Base-by-base conservation (phyloP, 2,888 invertebrate species). In the Xylocampa areola region DNA sequence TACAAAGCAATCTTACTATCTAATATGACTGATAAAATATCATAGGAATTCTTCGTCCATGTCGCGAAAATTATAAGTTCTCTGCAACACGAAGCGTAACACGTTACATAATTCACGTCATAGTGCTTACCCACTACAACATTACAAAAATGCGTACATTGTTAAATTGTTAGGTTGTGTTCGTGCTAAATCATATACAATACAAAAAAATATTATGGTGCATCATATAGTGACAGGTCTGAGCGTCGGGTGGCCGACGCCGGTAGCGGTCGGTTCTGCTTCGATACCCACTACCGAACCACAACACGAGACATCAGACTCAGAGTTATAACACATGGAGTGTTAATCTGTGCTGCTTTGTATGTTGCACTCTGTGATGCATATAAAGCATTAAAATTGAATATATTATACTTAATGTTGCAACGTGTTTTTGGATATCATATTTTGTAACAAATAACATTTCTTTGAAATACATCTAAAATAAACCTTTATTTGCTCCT, bases 251-350 rank as follows among this genome's bases (percentile, higher is more conserved):
- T 62, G 54, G 35, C 41, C 35, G 43, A 11, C 10, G 36, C 55
- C 57, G 58, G 66, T 57, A 67, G 72, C 54, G 60, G 64, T 61
- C 44, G 21, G 75, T 51, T 63, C 33, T 60, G 60, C 40, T 58
- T 40, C 45, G 47, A 25, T 58, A 49, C 64, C 51, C 44, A 19
- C 29, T 25, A 21, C 62, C 43, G 43, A 44, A 68, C 43, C 19
- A 62, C 43, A 10, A 43, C 37, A 29, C 45, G 21, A 27, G 19
- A 30, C 21, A 27, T 33, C 32, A 25, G 32, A 13, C 36, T 50
- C 23, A 11, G 53, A 62, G 32, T n/a, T 45, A 33, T 7, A 14
- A n/a, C n/a, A 50, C 29, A 45, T 19, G 17, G 41, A 30, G 17
- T 40, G n/a, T n/a, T n/a, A n/a, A n/a, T n/a, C n/a, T n/a, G n/a